A percentile compares a stretch with the other conserved stretches of the same genome.
These are phyloP conservation scores for Adrianichthys oophorus DNA, from an alignment of 2,797 vertebrate genomes.

Conservation along the genomic window DNA sequence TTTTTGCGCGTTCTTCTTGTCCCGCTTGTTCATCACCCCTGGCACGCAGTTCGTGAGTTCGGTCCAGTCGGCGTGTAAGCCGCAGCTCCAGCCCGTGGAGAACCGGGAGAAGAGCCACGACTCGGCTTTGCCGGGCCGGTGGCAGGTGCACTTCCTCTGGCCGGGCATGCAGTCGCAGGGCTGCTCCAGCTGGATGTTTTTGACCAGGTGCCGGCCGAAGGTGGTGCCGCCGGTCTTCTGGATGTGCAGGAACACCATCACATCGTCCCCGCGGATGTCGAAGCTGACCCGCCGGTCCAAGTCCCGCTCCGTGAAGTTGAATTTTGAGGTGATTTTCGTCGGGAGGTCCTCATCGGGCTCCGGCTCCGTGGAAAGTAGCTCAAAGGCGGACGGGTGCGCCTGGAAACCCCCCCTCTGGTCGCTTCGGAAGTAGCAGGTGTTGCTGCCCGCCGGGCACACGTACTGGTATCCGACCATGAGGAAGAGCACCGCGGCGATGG, in stretches of 20 bases:
- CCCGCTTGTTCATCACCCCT: constrained; percentile 85
- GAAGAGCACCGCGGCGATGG: constrained; percentile 86
- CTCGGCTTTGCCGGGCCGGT: constrained; percentile 88
- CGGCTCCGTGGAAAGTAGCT: constrained; percentile 65
- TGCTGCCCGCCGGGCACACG: constrained; percentile 84
- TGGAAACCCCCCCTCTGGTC: constrained; percentile 60
- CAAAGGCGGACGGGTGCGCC: constrained; percentile 54
- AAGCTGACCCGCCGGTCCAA: constrained; percentile 85
- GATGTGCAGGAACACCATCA: constrained; percentile 95
- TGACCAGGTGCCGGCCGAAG: constrained; percentile 92
- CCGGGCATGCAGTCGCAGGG: constrained; percentile 89
- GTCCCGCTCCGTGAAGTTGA: constrained; percentile 86
- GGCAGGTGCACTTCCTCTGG: constrained; percentile 92
- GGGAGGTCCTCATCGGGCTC: constrained; percentile 72
- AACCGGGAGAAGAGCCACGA: constrained; percentile 97
- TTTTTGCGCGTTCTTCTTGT: constrained; percentile 73
- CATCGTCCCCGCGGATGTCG: constrained; percentile 88
- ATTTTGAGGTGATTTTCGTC: constrained; percentile 75
- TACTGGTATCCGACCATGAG: constrained; percentile 90
- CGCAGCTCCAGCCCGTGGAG: constrained; percentile 96
- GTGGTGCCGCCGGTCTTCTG: constrained; percentile 96
- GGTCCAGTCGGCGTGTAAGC: constrained; percentile 95
- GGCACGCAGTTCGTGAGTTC: constrained; percentile 94
- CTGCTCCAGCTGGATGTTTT: constrained; percentile 92
- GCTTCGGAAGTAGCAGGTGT: constrained; percentile 77